Evolutionary conservation across 2,888 invertebrate genomes (phyloP).

Genomic region (Sthenelais limicola): DNA sequence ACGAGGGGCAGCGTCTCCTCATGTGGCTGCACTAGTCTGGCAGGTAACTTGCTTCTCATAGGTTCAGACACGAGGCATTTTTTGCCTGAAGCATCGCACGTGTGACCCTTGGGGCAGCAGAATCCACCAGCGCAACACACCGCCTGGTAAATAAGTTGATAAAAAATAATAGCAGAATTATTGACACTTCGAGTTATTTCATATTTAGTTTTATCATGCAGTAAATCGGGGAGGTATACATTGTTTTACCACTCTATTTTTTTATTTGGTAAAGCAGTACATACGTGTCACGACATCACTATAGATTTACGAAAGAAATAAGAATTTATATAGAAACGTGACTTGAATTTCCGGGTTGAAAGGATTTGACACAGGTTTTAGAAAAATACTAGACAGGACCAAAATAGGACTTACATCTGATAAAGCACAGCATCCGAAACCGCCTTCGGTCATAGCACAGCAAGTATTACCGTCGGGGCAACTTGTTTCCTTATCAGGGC

Average conservation of each 20-base stretch:
- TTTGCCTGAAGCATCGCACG: conserved; percentile 4
- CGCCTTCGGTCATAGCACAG: conserved; percentile 54
- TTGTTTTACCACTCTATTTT: no score
- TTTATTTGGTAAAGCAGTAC: no score
- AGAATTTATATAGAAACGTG: no score
- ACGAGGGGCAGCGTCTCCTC: conserved; percentile 1
- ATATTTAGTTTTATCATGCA: no score
- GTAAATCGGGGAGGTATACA: no score
- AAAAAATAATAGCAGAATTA: no score
- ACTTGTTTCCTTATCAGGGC: conserved; percentile 15
- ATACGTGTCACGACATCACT: no score
- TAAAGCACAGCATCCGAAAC: conserved; percentile 67
- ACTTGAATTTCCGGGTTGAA: no score
- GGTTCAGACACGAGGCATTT: conserved; percentile 28
- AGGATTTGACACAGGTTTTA: no score
- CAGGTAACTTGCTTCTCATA: conserved; percentile 40
- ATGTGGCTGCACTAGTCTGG: not conserved
- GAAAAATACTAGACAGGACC: no score
- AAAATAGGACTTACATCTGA: conserved; percentile 56
- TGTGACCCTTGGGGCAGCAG: conserved; percentile 22
- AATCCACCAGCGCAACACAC: not conserved
- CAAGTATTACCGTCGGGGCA: conserved; percentile 64
- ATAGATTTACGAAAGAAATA: no score
- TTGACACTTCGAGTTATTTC: no score
- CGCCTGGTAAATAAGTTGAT: not conserved